phyloP scores from a whole-genome alignment of 2,113 vertebrate genomes.

The Uropsilus gracilis region DNA sequence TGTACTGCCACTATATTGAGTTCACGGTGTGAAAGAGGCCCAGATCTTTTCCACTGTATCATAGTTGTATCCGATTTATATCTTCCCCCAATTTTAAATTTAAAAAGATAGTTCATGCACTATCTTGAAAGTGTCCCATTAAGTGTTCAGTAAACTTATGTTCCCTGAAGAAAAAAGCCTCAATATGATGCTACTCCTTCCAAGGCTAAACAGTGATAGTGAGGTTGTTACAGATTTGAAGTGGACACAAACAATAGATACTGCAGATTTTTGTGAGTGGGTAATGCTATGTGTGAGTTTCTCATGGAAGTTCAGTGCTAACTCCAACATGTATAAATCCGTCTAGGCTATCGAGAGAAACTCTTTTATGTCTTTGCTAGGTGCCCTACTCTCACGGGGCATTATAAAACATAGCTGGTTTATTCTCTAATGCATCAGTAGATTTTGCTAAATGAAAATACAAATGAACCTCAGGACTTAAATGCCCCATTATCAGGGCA shows the following conservation, averaged over 20 bases:
- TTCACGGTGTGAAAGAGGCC: not conserved
- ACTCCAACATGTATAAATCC: not conserved
- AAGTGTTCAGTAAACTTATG: not conserved
- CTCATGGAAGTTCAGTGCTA: not conserved
- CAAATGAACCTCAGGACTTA: not conserved
- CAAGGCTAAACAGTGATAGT: not conserved
- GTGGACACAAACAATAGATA: not conserved
- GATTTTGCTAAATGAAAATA: not conserved
- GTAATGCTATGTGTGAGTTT: not conserved
- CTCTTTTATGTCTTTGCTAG: slow-evolving; percentile 33
- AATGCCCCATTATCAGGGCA: not conserved
- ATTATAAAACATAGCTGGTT: slow-evolving; percentile 18
- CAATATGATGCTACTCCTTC: not conserved
- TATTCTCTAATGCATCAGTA: not conserved
- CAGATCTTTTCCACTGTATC: not conserved
- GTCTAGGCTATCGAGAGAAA: not conserved
- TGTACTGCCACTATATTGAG: not conserved
- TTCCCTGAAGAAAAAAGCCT: not conserved
- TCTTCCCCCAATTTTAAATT: not conserved
- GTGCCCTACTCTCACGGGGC: not conserved
- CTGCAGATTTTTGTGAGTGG: not conserved
- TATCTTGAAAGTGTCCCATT: not conserved
- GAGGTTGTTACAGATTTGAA: not conserved
- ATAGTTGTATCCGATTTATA: not conserved
- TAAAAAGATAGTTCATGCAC: not conserved